Conservation (phyloP, 2,888 invertebrate genomes). For the Drosophila mulleri region DNA sequence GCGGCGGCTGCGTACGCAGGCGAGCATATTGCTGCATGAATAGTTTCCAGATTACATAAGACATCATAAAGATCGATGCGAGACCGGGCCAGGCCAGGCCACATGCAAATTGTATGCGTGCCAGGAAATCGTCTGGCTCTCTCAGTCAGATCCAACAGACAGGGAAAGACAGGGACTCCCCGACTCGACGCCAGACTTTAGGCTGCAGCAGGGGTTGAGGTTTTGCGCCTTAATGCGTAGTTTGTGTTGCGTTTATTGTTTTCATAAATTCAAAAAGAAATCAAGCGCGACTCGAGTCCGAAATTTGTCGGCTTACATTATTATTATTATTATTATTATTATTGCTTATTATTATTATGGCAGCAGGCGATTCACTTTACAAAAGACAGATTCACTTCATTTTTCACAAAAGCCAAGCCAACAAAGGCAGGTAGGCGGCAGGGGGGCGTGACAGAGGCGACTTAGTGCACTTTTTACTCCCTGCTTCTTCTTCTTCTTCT, state of each 20-base stretch:
- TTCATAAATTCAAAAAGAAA: slow-evolving; percentile 61
- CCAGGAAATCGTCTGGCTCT: slow-evolving; percentile 65
- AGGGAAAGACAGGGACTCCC: slow-evolving; percentile 18
- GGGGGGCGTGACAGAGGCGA: slow-evolving; percentile 29
- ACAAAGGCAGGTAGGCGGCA: slow-evolving; percentile 23
- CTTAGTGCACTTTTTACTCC: slow-evolving; percentile 59
- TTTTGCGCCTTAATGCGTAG: slow-evolving; percentile 63
- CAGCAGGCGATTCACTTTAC: slow-evolving; percentile 67
- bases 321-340: slow-evolving; percentile 65
- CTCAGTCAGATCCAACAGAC: slow-evolving; percentile 29
- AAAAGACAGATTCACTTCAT: slow-evolving; percentile 77
- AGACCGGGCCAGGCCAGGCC: slow-evolving; percentile 35
- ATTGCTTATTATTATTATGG: slow-evolving; percentile 64
- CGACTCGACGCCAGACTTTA: background rate
- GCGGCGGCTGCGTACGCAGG: slow-evolving; percentile 69
- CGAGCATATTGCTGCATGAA: slow-evolving; percentile 83
- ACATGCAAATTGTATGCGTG: slow-evolving; percentile 81
- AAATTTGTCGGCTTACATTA: slow-evolving; percentile 76
- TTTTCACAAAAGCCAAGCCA: slow-evolving; percentile 59
- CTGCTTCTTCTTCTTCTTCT: background rate
- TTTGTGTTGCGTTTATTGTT: slow-evolving; percentile 76
- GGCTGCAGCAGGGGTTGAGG: no score
- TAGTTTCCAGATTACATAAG: slow-evolving; percentile 84
- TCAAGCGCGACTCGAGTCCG: slow-evolving; percentile 18
- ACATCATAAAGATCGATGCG: slow-evolving; percentile 77